phyloP scores from a whole-genome alignment of 2,888 invertebrate species.

The Tuta absoluta region DNA sequence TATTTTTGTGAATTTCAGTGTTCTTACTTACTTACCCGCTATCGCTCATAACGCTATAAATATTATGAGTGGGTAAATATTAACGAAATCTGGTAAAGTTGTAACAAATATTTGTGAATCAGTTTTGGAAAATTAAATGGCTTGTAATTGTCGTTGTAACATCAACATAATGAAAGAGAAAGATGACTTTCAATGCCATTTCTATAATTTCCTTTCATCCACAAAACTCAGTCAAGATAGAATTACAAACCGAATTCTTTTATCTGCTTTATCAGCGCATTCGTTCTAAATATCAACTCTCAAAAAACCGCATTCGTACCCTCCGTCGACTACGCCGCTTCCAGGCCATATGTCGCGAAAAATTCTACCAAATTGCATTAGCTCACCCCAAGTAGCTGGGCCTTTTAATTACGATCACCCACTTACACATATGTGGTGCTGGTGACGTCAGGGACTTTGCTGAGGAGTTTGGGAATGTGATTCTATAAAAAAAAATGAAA shows the following conservation, averaged over 20 bases:
- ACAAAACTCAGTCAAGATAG: neutral
- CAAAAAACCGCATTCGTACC: conserved; percentile 53
- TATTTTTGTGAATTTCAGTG: too few relatives aligned
- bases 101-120: too few relatives aligned
- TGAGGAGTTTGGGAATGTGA: conserved; percentile 16
- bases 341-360: conserved; percentile 78
- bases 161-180: neutral
- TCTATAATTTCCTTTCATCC: neutral
- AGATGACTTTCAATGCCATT: neutral
- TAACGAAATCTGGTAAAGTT: too few relatives aligned
- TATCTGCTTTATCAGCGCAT: conserved; percentile 12
- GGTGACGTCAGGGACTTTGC: conserved; percentile 19
- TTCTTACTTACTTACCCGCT: too few relatives aligned
- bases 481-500: neutral
- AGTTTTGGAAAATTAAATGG: too few relatives aligned
- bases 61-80: too few relatives aligned
- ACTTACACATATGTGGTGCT: conserved; percentile 74
- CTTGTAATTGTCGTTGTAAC: too few relatives aligned
- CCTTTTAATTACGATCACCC: conserved; percentile 76
- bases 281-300: conserved; percentile 7
- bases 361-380: conserved; percentile 79
- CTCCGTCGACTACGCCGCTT: conserved; percentile 45
- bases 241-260: neutral
- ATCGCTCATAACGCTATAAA: too few relatives aligned
- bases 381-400: conserved; percentile 66